Percentiles rank a stretch among this genome's conserved stretches.
Conservation (phyloP, 2,888 invertebrate species). For the Sphecodes monilicornis region DNA sequence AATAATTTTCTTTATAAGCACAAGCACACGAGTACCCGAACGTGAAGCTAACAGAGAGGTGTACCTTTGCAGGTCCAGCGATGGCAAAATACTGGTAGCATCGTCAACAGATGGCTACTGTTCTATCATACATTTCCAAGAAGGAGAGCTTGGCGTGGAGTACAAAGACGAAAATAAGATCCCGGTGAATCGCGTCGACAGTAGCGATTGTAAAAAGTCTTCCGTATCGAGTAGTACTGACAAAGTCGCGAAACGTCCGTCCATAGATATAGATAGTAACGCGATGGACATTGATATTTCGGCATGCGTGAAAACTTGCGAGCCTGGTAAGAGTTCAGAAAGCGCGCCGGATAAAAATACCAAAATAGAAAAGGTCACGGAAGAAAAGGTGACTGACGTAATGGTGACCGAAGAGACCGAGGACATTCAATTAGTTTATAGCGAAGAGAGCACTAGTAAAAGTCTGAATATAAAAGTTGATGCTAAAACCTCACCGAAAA, state of each 20-base stretch:
- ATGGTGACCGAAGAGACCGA: constrained; percentile 84
- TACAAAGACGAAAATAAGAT: constrained; percentile 77
- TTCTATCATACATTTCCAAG: constrained; percentile 91
- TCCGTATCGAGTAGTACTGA: constrained; percentile 16
- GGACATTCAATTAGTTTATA: constrained; percentile 87
- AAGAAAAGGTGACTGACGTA: constrained; percentile 59
- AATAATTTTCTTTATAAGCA: constrained; percentile 2
- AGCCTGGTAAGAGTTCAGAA: constrained; percentile 13
- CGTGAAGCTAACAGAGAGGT: neutral
- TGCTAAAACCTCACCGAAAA: constrained; percentile 72
- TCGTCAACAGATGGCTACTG: constrained; percentile 97
- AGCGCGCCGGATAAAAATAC: constrained; percentile 39
- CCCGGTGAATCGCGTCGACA: neutral
- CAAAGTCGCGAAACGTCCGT: constrained; percentile 7
- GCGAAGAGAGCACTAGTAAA: constrained; percentile 83
- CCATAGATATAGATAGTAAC: constrained; percentile 72
- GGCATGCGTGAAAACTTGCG: neutral
- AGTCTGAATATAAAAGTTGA: constrained; percentile 59
- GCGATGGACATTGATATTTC: constrained; percentile 80
- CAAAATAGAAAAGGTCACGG: constrained; percentile 36
- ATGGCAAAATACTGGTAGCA: constrained; percentile 91
- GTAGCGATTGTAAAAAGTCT: constrained; percentile 28
- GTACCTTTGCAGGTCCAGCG: constrained; percentile 87
- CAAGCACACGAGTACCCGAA: neutral
- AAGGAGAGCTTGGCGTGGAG: constrained; percentile 89